Evolutionary conservation across 2,113 vertebrate genomes (phyloP).

Genomic region (Noturus placidus): DNA sequence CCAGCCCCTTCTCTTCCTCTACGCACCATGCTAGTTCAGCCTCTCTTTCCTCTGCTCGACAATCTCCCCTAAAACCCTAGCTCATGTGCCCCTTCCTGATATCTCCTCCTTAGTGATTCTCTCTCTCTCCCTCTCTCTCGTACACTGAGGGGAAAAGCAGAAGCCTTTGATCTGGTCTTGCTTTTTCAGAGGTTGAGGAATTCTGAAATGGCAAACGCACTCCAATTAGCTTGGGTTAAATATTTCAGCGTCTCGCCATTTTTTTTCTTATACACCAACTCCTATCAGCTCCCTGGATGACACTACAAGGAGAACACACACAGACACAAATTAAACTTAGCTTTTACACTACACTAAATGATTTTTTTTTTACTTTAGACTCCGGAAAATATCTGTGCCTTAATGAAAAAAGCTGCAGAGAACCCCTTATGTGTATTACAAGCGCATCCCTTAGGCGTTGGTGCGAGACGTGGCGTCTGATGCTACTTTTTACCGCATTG

Average conservation of each 20-base stretch:
- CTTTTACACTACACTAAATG: background rate
- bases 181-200: slow-evolving; percentile 57
- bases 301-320: slow-evolving; percentile 45
- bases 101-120: background rate
- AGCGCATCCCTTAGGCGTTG: background rate
- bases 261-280: slow-evolving; percentile 40
- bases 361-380: slow-evolving; percentile 1
- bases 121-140: slow-evolving; percentile 37
- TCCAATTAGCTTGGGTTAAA: slow-evolving; percentile 67
- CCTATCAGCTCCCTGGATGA: slow-evolving; percentile 44
- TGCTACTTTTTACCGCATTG: background rate
- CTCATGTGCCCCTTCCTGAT: background rate
- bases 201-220: slow-evolving; percentile 63
- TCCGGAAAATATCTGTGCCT: slow-evolving; percentile 11
- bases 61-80: slow-evolving; percentile 28
- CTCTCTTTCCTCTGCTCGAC: slow-evolving; percentile 9
- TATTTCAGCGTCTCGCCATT: slow-evolving; percentile 58
- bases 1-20: slow-evolving; percentile 19
- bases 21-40: background rate
- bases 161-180: slow-evolving; percentile 63
- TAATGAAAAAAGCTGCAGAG: slow-evolving; percentile 18
- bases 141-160: slow-evolving; percentile 53
- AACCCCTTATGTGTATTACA: background rate
- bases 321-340: slow-evolving; percentile 10
- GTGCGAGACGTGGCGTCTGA: background rate